Percentiles rank a stretch among this genome's conserved stretches.
These are phyloP conservation scores for Apantesis nais DNA, from an alignment of 2,888 invertebrate genomes.

Conservation along the genomic window DNA sequence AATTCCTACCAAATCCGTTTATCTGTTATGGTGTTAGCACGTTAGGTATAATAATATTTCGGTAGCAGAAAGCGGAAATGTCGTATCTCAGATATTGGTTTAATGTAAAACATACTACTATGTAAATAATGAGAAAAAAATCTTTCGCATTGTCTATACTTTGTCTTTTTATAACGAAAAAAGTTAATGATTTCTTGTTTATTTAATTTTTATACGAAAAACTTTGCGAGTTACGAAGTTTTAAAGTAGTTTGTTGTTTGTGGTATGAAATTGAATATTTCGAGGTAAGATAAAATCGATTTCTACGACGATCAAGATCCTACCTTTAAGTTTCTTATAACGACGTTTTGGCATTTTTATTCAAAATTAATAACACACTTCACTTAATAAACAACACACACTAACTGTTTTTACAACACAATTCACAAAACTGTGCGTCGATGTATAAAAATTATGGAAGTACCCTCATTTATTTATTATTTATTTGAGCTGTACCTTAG, in stretches of 20 bases:
- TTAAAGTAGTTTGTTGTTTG: background rate
- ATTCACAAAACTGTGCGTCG: background rate
- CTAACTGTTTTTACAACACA: background rate
- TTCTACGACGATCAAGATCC: background rate
- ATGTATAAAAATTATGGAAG: background rate
- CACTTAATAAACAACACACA: slow-evolving; percentile 14
- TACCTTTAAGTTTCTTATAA: slow-evolving; percentile 29
- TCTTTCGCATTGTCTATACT: background rate
- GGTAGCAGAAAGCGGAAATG: background rate
- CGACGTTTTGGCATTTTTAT: slow-evolving; percentile 27
- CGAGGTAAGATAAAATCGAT: background rate
- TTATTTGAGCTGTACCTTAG: background rate
- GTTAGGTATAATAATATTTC: too few species aligned
- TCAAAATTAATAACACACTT: slow-evolving; percentile 2
- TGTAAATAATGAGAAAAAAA: background rate
- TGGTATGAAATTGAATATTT: background rate
- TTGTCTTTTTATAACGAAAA: background rate
- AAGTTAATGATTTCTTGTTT: background rate
- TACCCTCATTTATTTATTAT: background rate
- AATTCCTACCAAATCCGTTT: too few species aligned
- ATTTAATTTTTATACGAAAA: background rate
- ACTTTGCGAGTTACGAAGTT: too few species aligned
- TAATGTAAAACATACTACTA: background rate
- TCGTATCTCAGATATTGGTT: background rate
- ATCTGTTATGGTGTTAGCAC: too few species aligned